Conservation (phyloP, 2,797 vertebrate species). For the Enteromius thamalakanensis region DNA sequence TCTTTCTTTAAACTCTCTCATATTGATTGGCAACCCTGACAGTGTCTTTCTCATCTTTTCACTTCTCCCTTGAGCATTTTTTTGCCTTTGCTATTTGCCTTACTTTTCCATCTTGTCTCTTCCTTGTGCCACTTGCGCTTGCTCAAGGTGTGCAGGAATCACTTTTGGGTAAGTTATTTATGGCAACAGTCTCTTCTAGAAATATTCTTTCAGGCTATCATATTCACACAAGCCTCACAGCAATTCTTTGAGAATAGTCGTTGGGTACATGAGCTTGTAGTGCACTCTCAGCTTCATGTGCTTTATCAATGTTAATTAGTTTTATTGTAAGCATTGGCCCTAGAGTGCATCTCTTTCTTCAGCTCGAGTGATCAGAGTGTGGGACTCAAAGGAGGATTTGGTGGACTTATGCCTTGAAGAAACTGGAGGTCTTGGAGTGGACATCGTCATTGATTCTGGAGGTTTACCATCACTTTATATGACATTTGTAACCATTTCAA, state of each 20-base stretch:
- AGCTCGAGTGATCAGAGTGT: constrained; percentile 88
- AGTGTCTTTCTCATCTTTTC: neutral
- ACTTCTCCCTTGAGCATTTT: neutral
- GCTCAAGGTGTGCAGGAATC: constrained; percentile 77
- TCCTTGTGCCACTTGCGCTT: constrained; percentile 32
- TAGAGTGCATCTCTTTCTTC: constrained; percentile 45
- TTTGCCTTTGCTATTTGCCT: neutral
- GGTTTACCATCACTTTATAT: constrained; percentile 70
- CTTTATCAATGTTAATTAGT: neutral
- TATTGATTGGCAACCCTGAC: neutral
- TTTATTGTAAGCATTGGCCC: neutral
- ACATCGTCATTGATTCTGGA: constrained; percentile 91
- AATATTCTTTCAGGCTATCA: neutral
- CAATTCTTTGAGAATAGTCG: neutral
- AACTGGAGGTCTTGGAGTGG: constrained; percentile 92
- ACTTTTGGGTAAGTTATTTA: constrained; percentile 75
- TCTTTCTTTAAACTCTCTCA: neutral
- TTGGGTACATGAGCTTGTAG: neutral
- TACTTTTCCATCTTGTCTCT: constrained; percentile 34
- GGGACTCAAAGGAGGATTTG: constrained; percentile 78
- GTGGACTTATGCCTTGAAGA: constrained; percentile 90
- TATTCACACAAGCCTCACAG: neutral
- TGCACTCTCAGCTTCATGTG: neutral
- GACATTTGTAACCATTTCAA: neutral
- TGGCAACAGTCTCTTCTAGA: neutral